Evolutionary conservation across 2,888 invertebrate species (phyloP).

Genomic region (Apoderus coryli): DNA sequence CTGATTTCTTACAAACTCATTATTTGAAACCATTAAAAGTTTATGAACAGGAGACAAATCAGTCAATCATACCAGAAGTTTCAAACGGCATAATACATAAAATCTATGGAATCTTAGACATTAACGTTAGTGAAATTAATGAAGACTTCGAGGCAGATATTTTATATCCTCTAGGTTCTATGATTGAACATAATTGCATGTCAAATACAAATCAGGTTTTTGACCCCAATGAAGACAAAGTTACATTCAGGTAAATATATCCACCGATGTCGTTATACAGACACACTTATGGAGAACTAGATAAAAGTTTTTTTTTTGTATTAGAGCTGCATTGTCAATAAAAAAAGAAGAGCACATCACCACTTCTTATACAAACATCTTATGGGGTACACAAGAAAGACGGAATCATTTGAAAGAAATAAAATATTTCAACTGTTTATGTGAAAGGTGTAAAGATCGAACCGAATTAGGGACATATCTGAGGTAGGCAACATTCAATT

Average conservation of each 20-base stretch:
- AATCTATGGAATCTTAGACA: constrained; percentile 64
- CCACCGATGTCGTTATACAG: neutral
- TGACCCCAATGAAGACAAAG: constrained; percentile 38
- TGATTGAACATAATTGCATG: constrained; percentile 58
- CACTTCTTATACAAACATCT: constrained; percentile 53
- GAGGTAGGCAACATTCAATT: constrained; percentile 10
- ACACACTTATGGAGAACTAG: too few relatives aligned
- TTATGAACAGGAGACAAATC: constrained; percentile 29
- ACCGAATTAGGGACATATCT: constrained; percentile 47
- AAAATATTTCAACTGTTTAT: constrained; percentile 57
- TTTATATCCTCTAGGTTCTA: constrained; percentile 48
- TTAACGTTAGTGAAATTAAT: constrained; percentile 58
- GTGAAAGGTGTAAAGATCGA: constrained; percentile 51
- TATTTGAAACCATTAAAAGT: constrained; percentile 36
- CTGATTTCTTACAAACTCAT: constrained; percentile 42
- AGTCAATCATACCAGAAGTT: constrained; percentile 33
- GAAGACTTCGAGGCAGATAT: constrained; percentile 33
- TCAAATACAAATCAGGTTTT: constrained; percentile 59
- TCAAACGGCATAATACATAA: constrained; percentile 43
- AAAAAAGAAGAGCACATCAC: constrained; percentile 51
- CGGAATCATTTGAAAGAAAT: constrained; percentile 38
- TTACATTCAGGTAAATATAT: constrained; percentile 33
- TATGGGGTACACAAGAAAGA: constrained; percentile 54
- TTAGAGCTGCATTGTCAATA: constrained; percentile 47
- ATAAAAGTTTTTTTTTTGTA: too few relatives aligned